phyloP scores from a whole-genome alignment of 2,888 invertebrate genomes.

The Tachina fera region DNA sequence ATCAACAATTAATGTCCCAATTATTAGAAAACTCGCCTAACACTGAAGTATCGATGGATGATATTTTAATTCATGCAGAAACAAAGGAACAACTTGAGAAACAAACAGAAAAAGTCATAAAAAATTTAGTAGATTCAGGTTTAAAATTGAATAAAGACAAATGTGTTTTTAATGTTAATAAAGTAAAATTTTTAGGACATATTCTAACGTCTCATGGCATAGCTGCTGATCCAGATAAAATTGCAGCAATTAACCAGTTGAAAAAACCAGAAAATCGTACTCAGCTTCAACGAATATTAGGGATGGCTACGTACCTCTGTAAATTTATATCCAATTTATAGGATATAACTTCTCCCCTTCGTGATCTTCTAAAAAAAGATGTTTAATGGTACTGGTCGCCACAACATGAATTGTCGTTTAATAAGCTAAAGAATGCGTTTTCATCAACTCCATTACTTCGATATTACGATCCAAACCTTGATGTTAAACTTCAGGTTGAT shows the following conservation, averaged over 20 bases:
- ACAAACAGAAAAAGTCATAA: constrained; percentile 69
- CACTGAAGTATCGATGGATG: constrained; percentile 73
- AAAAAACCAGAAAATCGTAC: constrained; percentile 65
- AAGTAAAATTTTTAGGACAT: constrained; percentile 75
- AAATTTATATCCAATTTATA: constrained; percentile 64
- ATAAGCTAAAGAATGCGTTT: constrained; percentile 54
- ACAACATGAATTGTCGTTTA: constrained; percentile 61
- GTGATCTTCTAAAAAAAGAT: constrained; percentile 60
- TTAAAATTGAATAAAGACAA: constrained; percentile 73
- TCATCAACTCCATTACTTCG: constrained; percentile 72
- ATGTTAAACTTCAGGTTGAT: too few relatives aligned
- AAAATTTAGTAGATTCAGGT: constrained; percentile 65
- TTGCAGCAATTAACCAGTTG: constrained; percentile 73
- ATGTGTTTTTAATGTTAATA: background rate
- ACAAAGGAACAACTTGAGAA: constrained; percentile 71
- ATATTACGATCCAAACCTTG: too few relatives aligned
- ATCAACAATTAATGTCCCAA: constrained; percentile 70
- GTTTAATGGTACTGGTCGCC: constrained; percentile 50
- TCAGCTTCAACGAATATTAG: constrained; percentile 67
- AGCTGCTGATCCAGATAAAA: constrained; percentile 75
- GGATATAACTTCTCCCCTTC: constrained; percentile 49
- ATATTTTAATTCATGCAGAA: constrained; percentile 73
- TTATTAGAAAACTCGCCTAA: constrained; percentile 67
- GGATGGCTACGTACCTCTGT: constrained; percentile 52
- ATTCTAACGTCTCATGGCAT: constrained; percentile 74